phyloP scores from a whole-genome alignment of 2,888 invertebrate genomes.

The Ormia ochracea region DNA sequence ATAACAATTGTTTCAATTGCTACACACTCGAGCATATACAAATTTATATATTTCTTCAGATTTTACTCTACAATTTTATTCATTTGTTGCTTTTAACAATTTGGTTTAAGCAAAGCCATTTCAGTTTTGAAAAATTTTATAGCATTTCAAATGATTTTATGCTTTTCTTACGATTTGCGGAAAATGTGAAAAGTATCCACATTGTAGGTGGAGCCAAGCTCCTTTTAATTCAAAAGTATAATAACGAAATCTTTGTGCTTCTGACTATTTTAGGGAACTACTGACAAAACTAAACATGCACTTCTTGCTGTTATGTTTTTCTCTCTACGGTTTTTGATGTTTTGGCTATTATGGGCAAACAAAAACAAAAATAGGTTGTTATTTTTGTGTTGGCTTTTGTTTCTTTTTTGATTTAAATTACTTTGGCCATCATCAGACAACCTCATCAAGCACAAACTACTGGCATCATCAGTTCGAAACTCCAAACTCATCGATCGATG shows the following conservation, averaged over 20 bases:
- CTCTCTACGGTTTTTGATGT: conserved; percentile 27
- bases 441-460: conserved; percentile 51
- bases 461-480: conserved; percentile 52
- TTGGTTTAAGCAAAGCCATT: conserved; percentile 29
- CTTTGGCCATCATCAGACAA: conserved; percentile 55
- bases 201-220: conserved; percentile 64
- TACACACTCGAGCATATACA: too few relatives aligned
- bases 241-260: conserved; percentile 61
- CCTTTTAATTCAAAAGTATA: conserved; percentile 55
- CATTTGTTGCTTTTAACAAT: conserved; percentile 51
- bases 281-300: conserved; percentile 40
- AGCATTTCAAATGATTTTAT: conserved; percentile 26
- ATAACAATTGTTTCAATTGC: conserved; percentile 45
- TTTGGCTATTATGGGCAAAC: conserved; percentile 46
- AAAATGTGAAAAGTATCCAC: neutral
- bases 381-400: conserved; percentile 13
- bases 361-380: conserved; percentile 1
- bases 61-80: conserved; percentile 36
- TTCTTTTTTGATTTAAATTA: conserved; percentile 52
- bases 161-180: conserved; percentile 9
- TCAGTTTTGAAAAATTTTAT: conserved; percentile 4
- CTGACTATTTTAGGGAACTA: conserved; percentile 47
- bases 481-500: conserved; percentile 59
- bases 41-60: neutral
- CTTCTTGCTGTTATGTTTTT: conserved; percentile 25